Conservation (phyloP, 1,140 invertebrate species). For the Leptopilina clavipes region DNA sequence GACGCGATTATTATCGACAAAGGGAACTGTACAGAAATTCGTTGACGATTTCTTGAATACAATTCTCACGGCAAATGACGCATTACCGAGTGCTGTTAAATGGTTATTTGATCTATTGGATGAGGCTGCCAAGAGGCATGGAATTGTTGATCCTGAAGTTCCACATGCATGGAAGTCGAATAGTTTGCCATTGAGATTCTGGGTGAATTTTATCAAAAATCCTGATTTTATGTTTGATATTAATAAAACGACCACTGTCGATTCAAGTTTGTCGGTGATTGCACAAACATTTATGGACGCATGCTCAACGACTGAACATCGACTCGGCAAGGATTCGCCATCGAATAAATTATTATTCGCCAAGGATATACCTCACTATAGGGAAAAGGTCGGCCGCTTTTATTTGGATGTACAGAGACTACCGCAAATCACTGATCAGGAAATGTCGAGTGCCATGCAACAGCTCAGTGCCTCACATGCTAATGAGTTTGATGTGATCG, state of each 20-base stretch:
- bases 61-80: conserved; percentile 91
- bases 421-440: conserved; percentile 92
- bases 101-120: conserved; percentile 97
- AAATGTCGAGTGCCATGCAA: conserved; percentile 94
- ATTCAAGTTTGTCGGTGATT: conserved; percentile 94
- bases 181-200: conserved; percentile 94
- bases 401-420: conserved; percentile 89
- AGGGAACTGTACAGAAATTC: conserved; percentile 97
- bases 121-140: conserved; percentile 89
- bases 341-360: conserved; percentile 96
- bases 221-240: conserved; percentile 98
- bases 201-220: conserved; percentile 98
- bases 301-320: conserved; percentile 91
- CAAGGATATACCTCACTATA: conserved; percentile 93
- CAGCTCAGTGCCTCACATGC: conserved; percentile 90
- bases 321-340: conserved; percentile 94
- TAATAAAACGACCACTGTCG: conserved; percentile 92
- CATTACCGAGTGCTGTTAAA: conserved; percentile 93
- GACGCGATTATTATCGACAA: conserved; percentile 92
- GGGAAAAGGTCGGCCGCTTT: conserved; percentile 91
- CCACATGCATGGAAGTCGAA: conserved; percentile 98
- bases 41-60: conserved; percentile 96
- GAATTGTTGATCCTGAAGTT: conserved; percentile 91
- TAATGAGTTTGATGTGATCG: conserved; percentile 92
- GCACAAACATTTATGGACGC: conserved; percentile 98